Evolutionary conservation across 1,140 invertebrate species (phyloP).

Genomic region (Tribolium castaneum): DNA sequence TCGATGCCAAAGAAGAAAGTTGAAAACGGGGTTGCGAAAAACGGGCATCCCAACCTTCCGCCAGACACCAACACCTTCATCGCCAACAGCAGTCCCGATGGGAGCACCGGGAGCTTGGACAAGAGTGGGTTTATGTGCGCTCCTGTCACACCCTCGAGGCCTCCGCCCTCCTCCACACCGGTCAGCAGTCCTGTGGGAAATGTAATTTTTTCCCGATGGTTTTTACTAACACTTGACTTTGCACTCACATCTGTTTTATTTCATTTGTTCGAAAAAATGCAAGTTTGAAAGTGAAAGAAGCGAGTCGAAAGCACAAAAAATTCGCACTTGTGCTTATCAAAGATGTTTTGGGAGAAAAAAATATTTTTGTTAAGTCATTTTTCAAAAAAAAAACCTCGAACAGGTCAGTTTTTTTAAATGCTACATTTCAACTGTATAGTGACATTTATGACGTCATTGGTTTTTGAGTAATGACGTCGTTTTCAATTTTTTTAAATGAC

Average conservation of each 20-base stretch:
- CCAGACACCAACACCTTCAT: slow-evolving; percentile 91
- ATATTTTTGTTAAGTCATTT: too few species aligned
- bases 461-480: too few species aligned
- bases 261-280: background rate
- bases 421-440: too few species aligned
- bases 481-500: too few species aligned
- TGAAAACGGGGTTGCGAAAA: slow-evolving; percentile 55
- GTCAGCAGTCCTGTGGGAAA: slow-evolving; percentile 67
- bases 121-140: slow-evolving; percentile 76
- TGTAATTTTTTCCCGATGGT: slow-evolving; percentile 47
- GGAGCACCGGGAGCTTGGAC: slow-evolving; percentile 80
- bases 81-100: slow-evolving; percentile 75
- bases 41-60: slow-evolving; percentile 67
- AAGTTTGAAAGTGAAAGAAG: background rate
- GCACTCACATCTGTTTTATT: background rate
- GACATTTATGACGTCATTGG: too few species aligned
- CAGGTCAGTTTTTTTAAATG: too few species aligned
- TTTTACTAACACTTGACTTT: too few species aligned
- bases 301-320: background rate
- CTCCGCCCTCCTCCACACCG: slow-evolving; percentile 66
- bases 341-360: too few species aligned
- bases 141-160: slow-evolving; percentile 70
- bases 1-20: slow-evolving; percentile 75
- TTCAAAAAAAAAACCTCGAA: too few species aligned
- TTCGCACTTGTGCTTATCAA: too few species aligned